Evolutionary conservation across 2,888 invertebrate genomes (phyloP).

Genomic region (Odontomyia ornata): DNA sequence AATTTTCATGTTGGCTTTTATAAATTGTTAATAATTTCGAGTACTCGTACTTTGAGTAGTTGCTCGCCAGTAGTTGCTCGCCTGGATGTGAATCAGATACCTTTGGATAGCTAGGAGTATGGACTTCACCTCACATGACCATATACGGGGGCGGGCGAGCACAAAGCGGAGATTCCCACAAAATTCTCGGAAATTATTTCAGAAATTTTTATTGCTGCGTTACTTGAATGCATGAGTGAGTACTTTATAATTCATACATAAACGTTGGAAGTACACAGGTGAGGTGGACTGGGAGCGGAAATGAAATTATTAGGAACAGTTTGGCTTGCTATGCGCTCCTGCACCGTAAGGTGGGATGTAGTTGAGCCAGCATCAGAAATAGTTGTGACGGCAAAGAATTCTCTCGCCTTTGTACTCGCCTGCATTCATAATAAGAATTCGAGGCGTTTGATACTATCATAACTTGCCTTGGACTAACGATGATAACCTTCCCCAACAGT

Average conservation of each 20-base stretch:
- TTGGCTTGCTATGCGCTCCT: not conserved
- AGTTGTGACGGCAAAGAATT: not conserved
- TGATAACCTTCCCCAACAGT: conserved; percentile 10
- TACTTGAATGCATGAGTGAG: conserved; percentile 41
- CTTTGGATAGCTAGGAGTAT: not conserved
- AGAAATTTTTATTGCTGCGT: conserved; percentile 41
- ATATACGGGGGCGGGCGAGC: conserved; percentile 5
- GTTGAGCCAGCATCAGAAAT: too few species aligned
- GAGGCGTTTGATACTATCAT: not conserved
- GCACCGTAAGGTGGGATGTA: not conserved
- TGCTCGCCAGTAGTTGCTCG: not conserved
- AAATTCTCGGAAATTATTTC: conserved; percentile 26
- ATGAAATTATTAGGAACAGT: not conserved
- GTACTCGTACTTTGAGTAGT: not conserved
- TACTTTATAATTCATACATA: conserved; percentile 37
- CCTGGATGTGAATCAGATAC: not conserved
- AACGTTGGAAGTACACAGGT: not conserved
- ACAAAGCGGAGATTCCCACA: not conserved
- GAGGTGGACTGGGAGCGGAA: not conserved
- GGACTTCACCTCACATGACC: not conserved
- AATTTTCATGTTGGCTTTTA: not conserved
- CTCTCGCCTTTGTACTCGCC: not conserved
- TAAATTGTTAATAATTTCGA: not conserved
- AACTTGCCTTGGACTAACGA: not conserved
- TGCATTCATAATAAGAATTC: not conserved